These are phyloP conservation scores for Glaucomys volans DNA, from an alignment of 2,113 vertebrate species.

Conservation along the genomic window DNA sequence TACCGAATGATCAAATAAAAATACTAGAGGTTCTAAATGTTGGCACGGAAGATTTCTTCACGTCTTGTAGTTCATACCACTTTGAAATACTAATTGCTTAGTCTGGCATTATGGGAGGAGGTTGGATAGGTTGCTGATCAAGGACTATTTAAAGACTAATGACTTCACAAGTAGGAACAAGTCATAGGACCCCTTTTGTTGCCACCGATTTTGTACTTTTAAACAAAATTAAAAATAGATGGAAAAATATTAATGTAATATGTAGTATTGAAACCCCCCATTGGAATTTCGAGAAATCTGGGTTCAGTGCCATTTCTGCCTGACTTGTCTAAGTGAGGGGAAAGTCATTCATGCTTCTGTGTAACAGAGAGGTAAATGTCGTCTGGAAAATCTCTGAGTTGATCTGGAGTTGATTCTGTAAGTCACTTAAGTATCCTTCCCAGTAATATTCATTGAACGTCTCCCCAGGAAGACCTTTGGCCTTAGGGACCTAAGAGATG, in stretches of 20 bases:
- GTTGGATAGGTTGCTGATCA: background rate
- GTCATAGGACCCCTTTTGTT: slow-evolving; percentile 5
- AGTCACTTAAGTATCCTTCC: background rate
- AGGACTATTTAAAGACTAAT: slow-evolving; percentile 49
- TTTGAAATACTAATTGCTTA: slow-evolving; percentile 31
- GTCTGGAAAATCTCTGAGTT: background rate
- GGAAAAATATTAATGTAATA: background rate
- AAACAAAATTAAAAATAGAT: background rate
- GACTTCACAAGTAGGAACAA: slow-evolving; percentile 14
- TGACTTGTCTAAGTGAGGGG: background rate
- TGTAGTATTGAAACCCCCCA: background rate
- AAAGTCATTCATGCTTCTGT: background rate
- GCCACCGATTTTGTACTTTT: background rate
- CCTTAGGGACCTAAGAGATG: background rate
- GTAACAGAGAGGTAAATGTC: background rate
- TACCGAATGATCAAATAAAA: background rate
- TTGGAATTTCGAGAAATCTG: background rate
- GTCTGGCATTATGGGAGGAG: slow-evolving; percentile 17
- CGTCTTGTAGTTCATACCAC: background rate
- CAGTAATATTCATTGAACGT: background rate
- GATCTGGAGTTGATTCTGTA: background rate
- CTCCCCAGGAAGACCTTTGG: background rate
- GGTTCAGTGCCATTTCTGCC: background rate
- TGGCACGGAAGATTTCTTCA: slow-evolving; percentile 27
- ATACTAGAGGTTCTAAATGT: background rate